Evolutionary conservation across 1,140 invertebrate species (phyloP), one percentile per base, ranked within the genome.

Genomic region (Caenorhabditis briggsae): DNA sequence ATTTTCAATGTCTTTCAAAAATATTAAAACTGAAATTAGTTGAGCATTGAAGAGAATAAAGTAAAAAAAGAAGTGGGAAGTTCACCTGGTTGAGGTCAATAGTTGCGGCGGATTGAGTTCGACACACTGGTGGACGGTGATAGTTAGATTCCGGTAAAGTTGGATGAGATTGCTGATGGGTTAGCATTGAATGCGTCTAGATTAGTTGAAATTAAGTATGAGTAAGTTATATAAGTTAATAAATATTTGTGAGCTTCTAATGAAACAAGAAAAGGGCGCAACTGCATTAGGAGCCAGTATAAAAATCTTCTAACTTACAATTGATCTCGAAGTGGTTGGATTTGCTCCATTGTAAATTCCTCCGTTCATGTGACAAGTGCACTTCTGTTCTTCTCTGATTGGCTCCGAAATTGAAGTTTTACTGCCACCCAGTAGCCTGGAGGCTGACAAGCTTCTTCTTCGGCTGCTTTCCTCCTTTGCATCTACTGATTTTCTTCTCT

Each of bases 401-500:
- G 50, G 59, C 82, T 53, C 85, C 78, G 59, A 86, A 61, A 74
- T 55, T n/a, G 83, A 64, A 20, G 56, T 59, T 55, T 83, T 86
- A 14, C 59, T 82, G 48, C 64, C 70, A n/a, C 64, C 85, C 11
- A 86, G 78, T 14, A 87, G 41, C 50, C 86, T 48, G 9, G 86
- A 87, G 50, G 86, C 83, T 23, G 86, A 87, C 12, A 87, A 50
- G 82, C 86, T 87, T 84, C 86, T 55, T 56, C 86, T 56, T 53
- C 86, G 82, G 33, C 70, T 84, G 14, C 41, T 56, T 23, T 82
- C 50, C n/a, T 78, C 70, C 41, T 78, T 78, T 23, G 70, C 70
- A 25, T 88, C 87, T 16, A 86, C 86, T 14, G 59, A 74, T 48
- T 88, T 88, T 25, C 87, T 82, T 55, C 87, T n/a, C 33, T 88